phyloP scores from a whole-genome alignment of 2,797 vertebrate genomes.

The Dermochelys coriacea region DNA sequence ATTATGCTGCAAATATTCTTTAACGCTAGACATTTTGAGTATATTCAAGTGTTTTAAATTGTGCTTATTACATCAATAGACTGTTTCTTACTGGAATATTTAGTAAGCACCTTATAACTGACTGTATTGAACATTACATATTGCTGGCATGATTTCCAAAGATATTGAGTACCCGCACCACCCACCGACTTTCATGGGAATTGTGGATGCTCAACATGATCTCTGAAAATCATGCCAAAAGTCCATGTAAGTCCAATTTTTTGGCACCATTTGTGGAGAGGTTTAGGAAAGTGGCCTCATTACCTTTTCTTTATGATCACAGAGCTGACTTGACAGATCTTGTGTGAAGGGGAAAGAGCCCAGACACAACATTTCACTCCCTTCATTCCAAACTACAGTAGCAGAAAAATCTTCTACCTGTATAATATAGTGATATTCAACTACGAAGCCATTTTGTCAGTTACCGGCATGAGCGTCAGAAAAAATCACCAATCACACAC shows the following conservation, averaged over 20 bases:
- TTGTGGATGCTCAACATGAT: not conserved
- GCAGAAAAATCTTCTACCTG: not conserved
- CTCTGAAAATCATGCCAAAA: not conserved
- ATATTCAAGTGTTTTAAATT: not conserved
- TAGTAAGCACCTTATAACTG: not conserved
- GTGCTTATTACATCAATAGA: not conserved
- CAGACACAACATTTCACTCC: not conserved
- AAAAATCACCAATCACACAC: rapidly evolving
- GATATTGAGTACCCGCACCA: not conserved
- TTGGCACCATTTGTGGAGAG: constrained; percentile 20
- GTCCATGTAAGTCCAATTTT: rapidly evolving
- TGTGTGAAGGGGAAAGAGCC: not conserved
- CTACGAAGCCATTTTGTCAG: not conserved
- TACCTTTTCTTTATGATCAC: not conserved
- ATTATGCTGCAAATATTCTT: not conserved
- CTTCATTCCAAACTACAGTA: not conserved
- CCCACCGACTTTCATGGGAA: not conserved
- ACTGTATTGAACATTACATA: not conserved
- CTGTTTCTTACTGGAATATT: not conserved
- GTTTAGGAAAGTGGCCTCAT: constrained; percentile 17
- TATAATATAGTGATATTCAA: not conserved
- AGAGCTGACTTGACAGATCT: not conserved
- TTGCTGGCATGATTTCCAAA: rapidly evolving
- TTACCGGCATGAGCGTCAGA: not conserved
- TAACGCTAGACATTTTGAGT: not conserved